Evolutionary conservation across 2,888 invertebrate species (phyloP).

Genomic region (Plemyria rubiginata): DNA sequence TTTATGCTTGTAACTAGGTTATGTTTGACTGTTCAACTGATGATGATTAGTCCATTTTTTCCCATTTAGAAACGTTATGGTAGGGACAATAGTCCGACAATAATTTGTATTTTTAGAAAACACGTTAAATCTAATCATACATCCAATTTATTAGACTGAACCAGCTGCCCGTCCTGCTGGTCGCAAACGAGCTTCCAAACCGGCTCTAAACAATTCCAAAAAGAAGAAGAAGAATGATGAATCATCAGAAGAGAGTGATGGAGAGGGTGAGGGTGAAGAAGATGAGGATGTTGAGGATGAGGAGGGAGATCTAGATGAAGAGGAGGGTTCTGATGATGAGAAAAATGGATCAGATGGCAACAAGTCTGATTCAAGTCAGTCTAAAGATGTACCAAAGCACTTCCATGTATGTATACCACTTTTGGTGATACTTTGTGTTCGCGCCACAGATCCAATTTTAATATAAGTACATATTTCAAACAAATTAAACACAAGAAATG

Average conservation of each 20-base stretch:
- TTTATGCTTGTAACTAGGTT: conserved; percentile 11
- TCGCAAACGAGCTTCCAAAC: conserved; percentile 69
- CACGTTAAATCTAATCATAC: background rate
- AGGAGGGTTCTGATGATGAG: conserved; percentile 81
- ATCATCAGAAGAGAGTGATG: conserved; percentile 77
- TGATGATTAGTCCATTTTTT: background rate
- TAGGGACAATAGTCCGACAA: too few species aligned
- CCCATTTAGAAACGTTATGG: too few species aligned
- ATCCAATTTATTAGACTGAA: conserved; percentile 57
- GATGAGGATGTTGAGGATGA: conserved; percentile 77
- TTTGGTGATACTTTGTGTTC: too few species aligned
- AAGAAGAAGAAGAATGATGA: conserved; percentile 73
- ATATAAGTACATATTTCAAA: too few species aligned
- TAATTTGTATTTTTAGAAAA: too few species aligned
- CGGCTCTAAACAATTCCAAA: conserved; percentile 70
- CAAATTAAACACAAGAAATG: too few species aligned
- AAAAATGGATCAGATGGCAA: conserved; percentile 83
- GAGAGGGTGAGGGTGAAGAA: conserved; percentile 71
- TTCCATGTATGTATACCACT: conserved; percentile 70
- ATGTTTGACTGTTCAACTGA: conserved; percentile 4
- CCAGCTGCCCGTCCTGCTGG: conserved; percentile 65
- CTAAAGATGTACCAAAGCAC: conserved; percentile 84
- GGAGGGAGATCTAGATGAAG: conserved; percentile 77
- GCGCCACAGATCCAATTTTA: too few species aligned
- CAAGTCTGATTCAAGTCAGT: conserved; percentile 82